phyloP scores from a whole-genome alignment of 2,113 vertebrate species.

The Vanacampus margaritifer region DNA sequence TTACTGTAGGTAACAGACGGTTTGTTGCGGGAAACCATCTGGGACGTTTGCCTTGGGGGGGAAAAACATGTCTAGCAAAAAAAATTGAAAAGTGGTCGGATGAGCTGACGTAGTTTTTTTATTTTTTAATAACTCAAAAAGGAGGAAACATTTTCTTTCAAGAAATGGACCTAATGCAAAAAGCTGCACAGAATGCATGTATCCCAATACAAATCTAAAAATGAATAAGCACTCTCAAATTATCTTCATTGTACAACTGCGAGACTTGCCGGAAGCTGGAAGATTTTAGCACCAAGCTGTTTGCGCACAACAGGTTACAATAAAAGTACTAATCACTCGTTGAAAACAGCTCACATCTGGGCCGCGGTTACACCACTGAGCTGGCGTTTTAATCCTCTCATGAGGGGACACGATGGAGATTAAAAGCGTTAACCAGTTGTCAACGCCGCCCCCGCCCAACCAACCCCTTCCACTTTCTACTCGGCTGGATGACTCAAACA shows the following conservation, averaged over 20 bases:
- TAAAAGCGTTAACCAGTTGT: constrained; percentile 52
- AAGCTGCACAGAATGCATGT: too few species aligned
- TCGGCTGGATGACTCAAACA: constrained; percentile 24
- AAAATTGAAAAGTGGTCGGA: not conserved
- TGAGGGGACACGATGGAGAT: constrained; percentile 62
- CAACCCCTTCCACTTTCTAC: constrained; percentile 1
- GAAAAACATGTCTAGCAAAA: not conserved
- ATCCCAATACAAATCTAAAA: too few species aligned
- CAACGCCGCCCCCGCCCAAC: not conserved
- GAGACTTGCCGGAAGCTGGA: constrained; percentile 2
- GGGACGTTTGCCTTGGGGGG: not conserved
- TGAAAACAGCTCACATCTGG: constrained; percentile 45
- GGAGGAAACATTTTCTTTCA: too few species aligned
- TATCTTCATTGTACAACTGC: not conserved
- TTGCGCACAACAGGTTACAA: not conserved
- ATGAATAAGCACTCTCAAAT: not conserved
- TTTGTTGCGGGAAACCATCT: constrained; percentile 1
- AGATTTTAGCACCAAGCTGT: constrained; percentile 5
- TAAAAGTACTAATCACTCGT: constrained; percentile 14
- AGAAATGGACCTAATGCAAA: too few species aligned
- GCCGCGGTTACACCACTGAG: constrained; percentile 44
- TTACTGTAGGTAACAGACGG: constrained; percentile 1
- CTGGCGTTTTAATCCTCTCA: constrained; percentile 57
- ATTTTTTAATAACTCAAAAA: too few species aligned
- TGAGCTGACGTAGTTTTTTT: not conserved